Evolutionary conservation across 2,113 vertebrate species (phyloP).

Genomic region (Heptranchias perlo): DNA sequence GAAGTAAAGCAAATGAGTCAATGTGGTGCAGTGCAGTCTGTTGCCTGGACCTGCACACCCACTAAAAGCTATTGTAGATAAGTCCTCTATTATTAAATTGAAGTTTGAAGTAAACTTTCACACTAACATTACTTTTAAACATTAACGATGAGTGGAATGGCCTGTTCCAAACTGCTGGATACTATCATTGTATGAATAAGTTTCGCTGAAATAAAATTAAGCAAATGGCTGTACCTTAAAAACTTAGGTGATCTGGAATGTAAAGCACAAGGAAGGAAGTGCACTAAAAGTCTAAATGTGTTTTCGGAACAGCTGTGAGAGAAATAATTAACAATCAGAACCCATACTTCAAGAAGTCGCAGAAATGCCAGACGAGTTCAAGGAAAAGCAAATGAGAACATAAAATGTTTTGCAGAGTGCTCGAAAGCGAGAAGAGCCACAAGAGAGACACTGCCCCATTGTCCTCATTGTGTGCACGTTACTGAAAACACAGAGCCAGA

Average conservation of each 20-base stretch:
- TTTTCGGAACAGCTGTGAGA: not conserved
- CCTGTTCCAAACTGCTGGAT: not conserved
- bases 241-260: not conserved
- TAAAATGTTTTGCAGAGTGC: no score
- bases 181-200: not conserved
- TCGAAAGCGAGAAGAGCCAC: not conserved
- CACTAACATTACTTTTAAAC: not conserved
- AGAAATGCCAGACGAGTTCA: not conserved
- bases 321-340: not conserved
- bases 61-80: not conserved
- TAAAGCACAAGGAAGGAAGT: not conserved
- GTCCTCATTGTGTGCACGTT: not conserved
- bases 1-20: not conserved
- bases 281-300: not conserved
- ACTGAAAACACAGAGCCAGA: not conserved
- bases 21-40: not conserved
- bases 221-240: not conserved
- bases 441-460: constrained; percentile 13
- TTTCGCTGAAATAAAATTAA: not conserved
- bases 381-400: not conserved
- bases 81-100: not conserved
- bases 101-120: not conserved
- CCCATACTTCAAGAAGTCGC: not conserved
- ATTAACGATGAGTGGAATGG: not conserved
- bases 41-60: not conserved